A percentile compares a stretch with the other conserved stretches of the same genome.
Conservation (phyloP, 2,113 vertebrate genomes). For the Microtus montanus region DNA sequence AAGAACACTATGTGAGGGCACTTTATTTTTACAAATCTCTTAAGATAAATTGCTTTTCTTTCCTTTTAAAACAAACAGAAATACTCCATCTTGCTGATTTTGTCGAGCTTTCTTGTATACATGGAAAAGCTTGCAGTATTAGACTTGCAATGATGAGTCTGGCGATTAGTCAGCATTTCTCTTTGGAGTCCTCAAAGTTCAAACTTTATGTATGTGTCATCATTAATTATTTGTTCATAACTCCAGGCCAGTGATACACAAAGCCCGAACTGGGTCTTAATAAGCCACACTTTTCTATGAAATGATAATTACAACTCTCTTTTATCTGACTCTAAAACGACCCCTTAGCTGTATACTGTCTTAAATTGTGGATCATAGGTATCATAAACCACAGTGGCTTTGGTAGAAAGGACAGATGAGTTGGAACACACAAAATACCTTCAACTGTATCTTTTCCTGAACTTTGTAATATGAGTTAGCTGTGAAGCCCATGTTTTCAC, state of each 20-base stretch:
- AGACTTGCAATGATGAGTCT: neutral
- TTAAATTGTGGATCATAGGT: neutral
- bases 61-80: neutral
- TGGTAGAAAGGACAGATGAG: neutral
- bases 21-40: neutral
- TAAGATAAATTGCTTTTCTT: neutral
- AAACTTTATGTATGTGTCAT: slow-evolving; percentile 2
- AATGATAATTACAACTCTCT: neutral
- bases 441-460: neutral
- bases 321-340: neutral
- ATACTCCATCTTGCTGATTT: slow-evolving; percentile 21
- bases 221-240: slow-evolving; percentile 37
- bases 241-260: neutral
- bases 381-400: neutral
- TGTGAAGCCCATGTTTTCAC: neutral
- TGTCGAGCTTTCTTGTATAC: neutral
- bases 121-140: neutral
- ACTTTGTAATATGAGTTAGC: neutral
- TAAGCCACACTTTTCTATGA: slow-evolving; percentile 5
- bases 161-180: neutral
- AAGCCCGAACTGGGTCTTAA: neutral
- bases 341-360: neutral
- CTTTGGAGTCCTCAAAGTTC: slow-evolving; percentile 25
- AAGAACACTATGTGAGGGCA: neutral
- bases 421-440: neutral